phyloP scores from a whole-genome alignment of 2,113 vertebrate species.

The Chrysemys picta region DNA sequence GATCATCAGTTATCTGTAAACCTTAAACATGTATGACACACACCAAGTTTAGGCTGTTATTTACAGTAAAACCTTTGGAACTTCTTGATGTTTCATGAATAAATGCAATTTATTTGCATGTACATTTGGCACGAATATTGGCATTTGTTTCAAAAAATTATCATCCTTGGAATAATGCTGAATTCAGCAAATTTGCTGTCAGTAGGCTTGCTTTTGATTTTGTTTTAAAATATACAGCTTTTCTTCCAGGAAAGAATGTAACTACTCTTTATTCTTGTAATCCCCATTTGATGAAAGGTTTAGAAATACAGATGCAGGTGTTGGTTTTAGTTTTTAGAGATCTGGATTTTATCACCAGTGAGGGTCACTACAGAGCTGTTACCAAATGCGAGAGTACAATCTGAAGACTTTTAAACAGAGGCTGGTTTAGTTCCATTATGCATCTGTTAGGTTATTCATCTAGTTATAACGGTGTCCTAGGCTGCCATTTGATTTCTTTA shows the following conservation, averaged over 20 bases:
- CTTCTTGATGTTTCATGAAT: neutral
- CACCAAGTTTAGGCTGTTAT: neutral
- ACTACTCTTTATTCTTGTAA: slow-evolving; percentile 66
- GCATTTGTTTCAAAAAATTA: neutral
- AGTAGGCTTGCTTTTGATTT: slow-evolving; percentile 19
- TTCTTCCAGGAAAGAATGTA: slow-evolving; percentile 48
- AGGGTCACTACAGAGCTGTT: slow-evolving; percentile 82
- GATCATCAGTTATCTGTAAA: neutral
- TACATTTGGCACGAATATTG: neutral
- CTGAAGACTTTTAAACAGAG: slow-evolving; percentile 60
- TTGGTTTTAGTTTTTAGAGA: slow-evolving; percentile 64
- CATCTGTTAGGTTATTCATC: slow-evolving; percentile 13
- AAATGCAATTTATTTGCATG: slow-evolving; percentile 6
- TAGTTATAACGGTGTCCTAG: neutral
- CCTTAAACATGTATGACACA: neutral
- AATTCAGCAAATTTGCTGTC: slow-evolving; percentile 39
- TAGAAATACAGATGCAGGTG: slow-evolving; percentile 77
- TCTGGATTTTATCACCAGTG: slow-evolving; percentile 83
- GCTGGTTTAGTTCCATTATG: slow-evolving; percentile 23
- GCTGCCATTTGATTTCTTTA: slow-evolving; percentile 38
- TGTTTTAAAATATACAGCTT: slow-evolving; percentile 30
- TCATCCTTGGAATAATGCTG: slow-evolving; percentile 52
- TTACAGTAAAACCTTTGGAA: neutral
- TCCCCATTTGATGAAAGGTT: slow-evolving; percentile 73
- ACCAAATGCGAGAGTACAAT: slow-evolving; percentile 51